phyloP scores from a whole-genome alignment of 2,888 invertebrate species.

The Camponotus fellah region DNA sequence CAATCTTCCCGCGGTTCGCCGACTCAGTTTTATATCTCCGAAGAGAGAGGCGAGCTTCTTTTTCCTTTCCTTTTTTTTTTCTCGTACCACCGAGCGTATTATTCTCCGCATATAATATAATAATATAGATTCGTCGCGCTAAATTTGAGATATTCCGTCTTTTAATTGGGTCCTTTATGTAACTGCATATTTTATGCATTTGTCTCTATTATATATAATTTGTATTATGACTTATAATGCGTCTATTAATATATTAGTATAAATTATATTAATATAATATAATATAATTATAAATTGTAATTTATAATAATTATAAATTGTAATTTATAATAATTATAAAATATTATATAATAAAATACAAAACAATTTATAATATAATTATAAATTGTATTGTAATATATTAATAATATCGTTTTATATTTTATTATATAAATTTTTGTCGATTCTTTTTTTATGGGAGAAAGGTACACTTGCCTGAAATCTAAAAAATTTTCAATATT shows the following conservation, averaged over 20 bases:
- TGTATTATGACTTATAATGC: not conserved
- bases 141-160: not conserved
- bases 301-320: no score
- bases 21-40: slow-evolving; percentile 56
- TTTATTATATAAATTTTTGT: not conserved
- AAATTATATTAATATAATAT: not conserved
- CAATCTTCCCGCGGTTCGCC: slow-evolving; percentile 47
- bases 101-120: not conserved
- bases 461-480: not conserved
- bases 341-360: no score
- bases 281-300: no score
- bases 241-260: not conserved
- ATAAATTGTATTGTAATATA: not conserved
- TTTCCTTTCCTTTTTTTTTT: no score
- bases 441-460: not conserved
- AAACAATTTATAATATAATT: no score
- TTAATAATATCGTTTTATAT: not conserved
- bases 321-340: no score
- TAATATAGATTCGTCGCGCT: not conserved
- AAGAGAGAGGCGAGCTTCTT: not conserved
- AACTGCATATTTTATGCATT: not conserved
- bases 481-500: not conserved
- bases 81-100: not conserved
- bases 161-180: not conserved
- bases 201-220: not conserved